A percentile compares a stretch with the other conserved stretches of the same genome.
Conservation (phyloP, 2,113 vertebrate genomes). For the Notarius lentiginosus region DNA sequence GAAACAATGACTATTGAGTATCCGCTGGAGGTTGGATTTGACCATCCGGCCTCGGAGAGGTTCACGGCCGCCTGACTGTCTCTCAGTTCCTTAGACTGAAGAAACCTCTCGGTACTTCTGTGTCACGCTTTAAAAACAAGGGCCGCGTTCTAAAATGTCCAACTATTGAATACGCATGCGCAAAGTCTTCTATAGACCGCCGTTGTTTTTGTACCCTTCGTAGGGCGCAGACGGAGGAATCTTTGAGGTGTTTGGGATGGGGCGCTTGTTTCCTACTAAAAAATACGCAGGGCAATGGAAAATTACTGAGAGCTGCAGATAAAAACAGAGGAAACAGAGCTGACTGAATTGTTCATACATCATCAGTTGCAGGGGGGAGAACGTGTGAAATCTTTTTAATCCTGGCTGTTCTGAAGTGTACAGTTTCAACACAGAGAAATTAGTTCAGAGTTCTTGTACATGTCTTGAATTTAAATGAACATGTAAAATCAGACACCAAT, state of each 20-base stretch:
- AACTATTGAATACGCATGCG: background rate
- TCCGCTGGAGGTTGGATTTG: constrained; percentile 87
- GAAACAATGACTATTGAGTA: constrained; percentile 85
- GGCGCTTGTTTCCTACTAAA: background rate
- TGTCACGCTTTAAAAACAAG: constrained; percentile 4
- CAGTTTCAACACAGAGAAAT: background rate
- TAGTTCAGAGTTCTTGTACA: no score
- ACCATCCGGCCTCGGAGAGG: constrained; percentile 82
- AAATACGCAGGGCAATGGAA: constrained; percentile 36
- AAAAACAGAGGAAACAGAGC: constrained; percentile 8
- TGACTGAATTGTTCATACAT: constrained; percentile 4
- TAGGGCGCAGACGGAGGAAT: background rate
- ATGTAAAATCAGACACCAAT: background rate
- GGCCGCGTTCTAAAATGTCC: background rate
- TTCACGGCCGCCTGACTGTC: constrained; percentile 71
- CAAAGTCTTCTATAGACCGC: background rate
- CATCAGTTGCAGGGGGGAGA: constrained; percentile 13
- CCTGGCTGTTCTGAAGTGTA: background rate
- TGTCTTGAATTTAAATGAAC: background rate
- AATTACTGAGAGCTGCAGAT: constrained; percentile 48
- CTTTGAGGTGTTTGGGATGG: background rate
- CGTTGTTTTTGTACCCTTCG: background rate
- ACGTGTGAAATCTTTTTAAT: background rate
- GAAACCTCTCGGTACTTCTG: background rate
- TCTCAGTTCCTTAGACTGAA: constrained; percentile 59